Evolutionary conservation across 2,888 invertebrate species (phyloP), one percentile per base, ranked within the genome.

Genomic region (Spisula solida): DNA sequence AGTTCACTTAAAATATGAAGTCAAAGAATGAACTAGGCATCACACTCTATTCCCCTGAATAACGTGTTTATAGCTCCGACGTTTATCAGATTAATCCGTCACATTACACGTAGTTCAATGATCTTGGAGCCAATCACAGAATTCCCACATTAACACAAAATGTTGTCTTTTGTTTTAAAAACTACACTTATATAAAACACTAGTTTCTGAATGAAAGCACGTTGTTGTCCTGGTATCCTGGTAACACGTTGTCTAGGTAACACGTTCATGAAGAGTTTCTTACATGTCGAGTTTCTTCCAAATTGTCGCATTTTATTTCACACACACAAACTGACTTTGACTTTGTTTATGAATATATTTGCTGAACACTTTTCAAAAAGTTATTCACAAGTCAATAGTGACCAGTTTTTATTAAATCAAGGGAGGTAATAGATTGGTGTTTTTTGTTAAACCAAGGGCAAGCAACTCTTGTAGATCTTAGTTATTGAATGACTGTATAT

Each of bases 401-500:
- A 41, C n/a, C 5, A 79, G n/a, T 48, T 80, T n/a, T 20, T 41
- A 48, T 8, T 48, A 80, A 16, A 47, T 25, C n/a, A 75, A 31
- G 75, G 75, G 75, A 75, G 75, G 75, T 75, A 75, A 75, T 75
- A 34, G 31, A 75, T 75, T 75, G 75, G 75, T 75, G 75, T 18
- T 41, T n/a, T 41, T 41, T 31, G 75, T 75, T 75, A 75, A 70
- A 31, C 16, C 75, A 75, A 78, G 87, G 87, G 87, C 81, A 88
- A 87, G 60, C 84, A 41, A 81, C 85, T 78, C 85, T 75, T 79
- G 70, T 83, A 47, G 31, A 41, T 78, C 34, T 84, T 81, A 85
- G 85, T 89, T 85, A 87, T 87, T 60, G 80, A 87, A 89, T 89
- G 87, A 89, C 87, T 89, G 87, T 85, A 55, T 56, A 81, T 87